Conservation (phyloP, 2,888 invertebrate species). For the Cerastis leucographa region DNA sequence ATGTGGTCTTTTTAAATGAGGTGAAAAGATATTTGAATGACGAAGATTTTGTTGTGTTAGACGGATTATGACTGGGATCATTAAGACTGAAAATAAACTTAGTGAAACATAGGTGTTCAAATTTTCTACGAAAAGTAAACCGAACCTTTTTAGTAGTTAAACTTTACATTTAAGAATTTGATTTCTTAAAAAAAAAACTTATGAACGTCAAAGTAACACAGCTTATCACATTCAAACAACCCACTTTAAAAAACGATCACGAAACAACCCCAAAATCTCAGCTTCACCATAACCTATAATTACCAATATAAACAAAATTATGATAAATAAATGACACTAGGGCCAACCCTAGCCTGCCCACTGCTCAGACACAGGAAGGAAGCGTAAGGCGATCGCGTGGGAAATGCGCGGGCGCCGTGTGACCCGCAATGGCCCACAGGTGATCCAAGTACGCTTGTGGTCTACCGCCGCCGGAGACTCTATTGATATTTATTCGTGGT, state of each 20-base stretch:
- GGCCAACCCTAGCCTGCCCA: conserved; percentile 69
- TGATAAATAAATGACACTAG: conserved; percentile 30
- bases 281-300: conserved; percentile 11
- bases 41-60: neutral
- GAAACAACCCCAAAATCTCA: neutral
- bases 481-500: conserved; percentile 63
- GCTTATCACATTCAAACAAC: neutral
- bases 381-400: conserved; percentile 89
- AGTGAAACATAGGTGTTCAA: neutral
- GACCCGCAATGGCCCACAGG: conserved; percentile 73
- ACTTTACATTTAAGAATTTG: neutral
- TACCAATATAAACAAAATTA: conserved; percentile 15
- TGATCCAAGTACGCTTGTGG: conserved; percentile 53
- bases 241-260: neutral
- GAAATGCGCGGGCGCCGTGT: conserved; percentile 85
- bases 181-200: neutral
- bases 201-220: neutral
- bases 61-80: neutral
- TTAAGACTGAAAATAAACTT: neutral
- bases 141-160: neutral
- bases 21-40: neutral
- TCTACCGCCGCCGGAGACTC: conserved; percentile 18
- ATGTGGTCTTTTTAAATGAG: neutral
- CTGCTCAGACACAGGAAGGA: conserved; percentile 87
- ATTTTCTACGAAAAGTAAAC: neutral